A percentile compares a stretch with the other conserved stretches of the same genome.
Evolutionary conservation across 2,113 vertebrate species (phyloP).

Genomic region (Platichthys stellatus): DNA sequence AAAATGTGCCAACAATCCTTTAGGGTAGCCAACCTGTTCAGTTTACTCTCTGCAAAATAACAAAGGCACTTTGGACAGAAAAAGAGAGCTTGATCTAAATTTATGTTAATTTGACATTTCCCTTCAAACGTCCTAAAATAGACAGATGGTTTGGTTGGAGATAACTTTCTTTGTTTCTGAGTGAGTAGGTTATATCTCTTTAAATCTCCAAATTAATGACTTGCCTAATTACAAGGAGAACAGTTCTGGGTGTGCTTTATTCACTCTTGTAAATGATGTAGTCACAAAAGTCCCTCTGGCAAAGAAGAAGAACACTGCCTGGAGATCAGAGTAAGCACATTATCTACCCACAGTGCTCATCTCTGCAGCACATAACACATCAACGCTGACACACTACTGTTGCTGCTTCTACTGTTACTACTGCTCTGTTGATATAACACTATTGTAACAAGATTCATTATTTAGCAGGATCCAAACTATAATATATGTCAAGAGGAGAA

Average conservation of each 20-base stretch:
- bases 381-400: not conserved
- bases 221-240: conserved; percentile 33
- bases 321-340: conserved; percentile 28
- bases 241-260: conserved; percentile 9
- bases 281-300: conserved; percentile 17
- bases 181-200: conserved; percentile 10
- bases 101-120: not conserved
- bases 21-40: conserved; percentile 1
- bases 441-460: not conserved
- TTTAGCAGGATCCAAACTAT: not conserved
- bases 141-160: conserved; percentile 30
- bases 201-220: conserved; percentile 26
- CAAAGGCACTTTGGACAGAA: not conserved
- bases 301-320: conserved; percentile 23
- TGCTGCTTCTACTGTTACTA: not conserved
- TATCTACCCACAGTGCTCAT: not conserved
- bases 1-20: conserved; percentile 17
- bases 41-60: not conserved
- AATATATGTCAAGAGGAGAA: not conserved
- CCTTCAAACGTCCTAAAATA: not conserved
- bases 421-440: not conserved
- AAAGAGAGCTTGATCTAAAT: not conserved
- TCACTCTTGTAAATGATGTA: conserved; percentile 29
- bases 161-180: conserved; percentile 19
- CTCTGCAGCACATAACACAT: not conserved